Evolutionary conservation across 2,113 vertebrate genomes (phyloP).

Genomic region (Mola mola): DNA sequence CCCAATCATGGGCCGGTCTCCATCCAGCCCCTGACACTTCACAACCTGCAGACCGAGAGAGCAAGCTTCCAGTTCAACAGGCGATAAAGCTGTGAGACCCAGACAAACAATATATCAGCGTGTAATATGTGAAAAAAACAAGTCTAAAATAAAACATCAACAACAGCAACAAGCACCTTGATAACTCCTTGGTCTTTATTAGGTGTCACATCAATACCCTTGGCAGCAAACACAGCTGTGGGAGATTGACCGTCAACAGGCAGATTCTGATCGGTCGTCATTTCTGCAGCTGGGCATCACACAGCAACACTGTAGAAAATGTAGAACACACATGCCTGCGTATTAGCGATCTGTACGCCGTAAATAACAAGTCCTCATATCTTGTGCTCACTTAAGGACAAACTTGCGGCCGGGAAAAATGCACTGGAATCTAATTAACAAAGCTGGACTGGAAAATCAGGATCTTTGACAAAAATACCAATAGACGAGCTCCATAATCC

Average conservation of each 20-base stretch:
- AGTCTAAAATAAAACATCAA: neutral
- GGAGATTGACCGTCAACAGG: conserved; percentile 81
- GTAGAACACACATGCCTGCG: conserved; percentile 16
- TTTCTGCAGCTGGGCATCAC: conserved; percentile 68
- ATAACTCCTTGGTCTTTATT: conserved; percentile 89
- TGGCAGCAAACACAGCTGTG: conserved; percentile 76
- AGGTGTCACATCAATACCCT: conserved; percentile 87
- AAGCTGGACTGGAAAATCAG: conserved; percentile 16
- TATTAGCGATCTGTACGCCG: conserved; percentile 7
- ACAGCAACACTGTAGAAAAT: conserved; percentile 58
- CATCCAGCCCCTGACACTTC: conserved; percentile 82
- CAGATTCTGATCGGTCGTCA: conserved; percentile 90
- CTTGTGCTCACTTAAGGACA: conserved; percentile 1
- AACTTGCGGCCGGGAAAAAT: conserved; percentile 1
- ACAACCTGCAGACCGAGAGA: conserved; percentile 81
- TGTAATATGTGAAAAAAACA: too few relatives aligned
- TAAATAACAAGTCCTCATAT: conserved; percentile 22
- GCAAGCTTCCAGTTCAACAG: neutral
- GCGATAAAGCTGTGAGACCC: neutral
- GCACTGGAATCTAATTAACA: conserved; percentile 14
- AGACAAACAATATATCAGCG: neutral
- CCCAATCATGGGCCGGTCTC: conserved; percentile 91
- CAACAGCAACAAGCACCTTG: conserved; percentile 82
- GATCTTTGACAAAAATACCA: conserved; percentile 7
- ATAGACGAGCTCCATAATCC: conserved; percentile 12